A percentile compares a stretch with the other conserved stretches of the same genome.
These are phyloP conservation scores for Lepidocolaptes lacrymiger DNA, from an alignment of 2,797 vertebrate genomes.

Conservation along the genomic window DNA sequence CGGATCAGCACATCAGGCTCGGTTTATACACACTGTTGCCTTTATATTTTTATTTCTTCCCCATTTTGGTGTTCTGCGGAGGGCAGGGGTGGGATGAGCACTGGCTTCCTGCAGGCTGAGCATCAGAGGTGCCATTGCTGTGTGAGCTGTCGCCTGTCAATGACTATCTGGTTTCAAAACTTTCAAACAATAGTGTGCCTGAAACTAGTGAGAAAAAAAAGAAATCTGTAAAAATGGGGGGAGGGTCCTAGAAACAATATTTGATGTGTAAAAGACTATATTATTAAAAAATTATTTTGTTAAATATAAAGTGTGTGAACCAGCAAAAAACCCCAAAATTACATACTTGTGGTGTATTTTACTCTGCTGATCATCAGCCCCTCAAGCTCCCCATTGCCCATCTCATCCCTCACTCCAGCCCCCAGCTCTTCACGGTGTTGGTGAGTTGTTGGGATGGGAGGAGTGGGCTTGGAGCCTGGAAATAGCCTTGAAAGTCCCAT, in stretches of 20 bases:
- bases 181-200: slow-evolving; percentile 89
- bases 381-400: not conserved
- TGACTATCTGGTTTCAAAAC: slow-evolving; percentile 62
- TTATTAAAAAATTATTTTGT: slow-evolving; percentile 98
- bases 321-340: slow-evolving; percentile 59
- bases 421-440: rapidly evolving
- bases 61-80: not conserved
- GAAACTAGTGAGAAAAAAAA: slow-evolving; percentile 83
- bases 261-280: slow-evolving; percentile 84
- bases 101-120: not conserved
- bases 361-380: not conserved
- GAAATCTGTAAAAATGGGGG: slow-evolving; percentile 70
- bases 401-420: not conserved
- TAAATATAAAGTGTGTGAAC: slow-evolving; percentile 94
- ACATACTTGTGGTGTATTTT: slow-evolving; percentile 70
- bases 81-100: not conserved
- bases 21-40: not conserved
- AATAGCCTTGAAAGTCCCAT: rapidly evolving
- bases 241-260: slow-evolving; percentile 76
- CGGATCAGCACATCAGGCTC: rapidly evolving
- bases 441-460: not conserved
- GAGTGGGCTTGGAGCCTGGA: not conserved
- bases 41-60: not conserved
- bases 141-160: slow-evolving; percentile 67
- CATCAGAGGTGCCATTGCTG: not conserved